phyloP scores from a whole-genome alignment of 2,113 vertebrate genomes.

The Hepsetus odoe region DNA sequence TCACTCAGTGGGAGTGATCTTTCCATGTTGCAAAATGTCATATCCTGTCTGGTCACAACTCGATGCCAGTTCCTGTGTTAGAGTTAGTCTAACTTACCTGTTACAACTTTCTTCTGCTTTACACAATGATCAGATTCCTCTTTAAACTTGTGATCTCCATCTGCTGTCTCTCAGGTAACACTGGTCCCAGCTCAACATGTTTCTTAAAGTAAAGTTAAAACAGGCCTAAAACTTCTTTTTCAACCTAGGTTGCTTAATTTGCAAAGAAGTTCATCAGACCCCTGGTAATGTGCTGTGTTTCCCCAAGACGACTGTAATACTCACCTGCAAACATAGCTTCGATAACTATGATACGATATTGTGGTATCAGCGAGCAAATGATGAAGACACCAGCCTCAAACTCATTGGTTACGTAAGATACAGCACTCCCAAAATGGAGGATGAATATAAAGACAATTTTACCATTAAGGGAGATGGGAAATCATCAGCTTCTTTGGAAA shows the following conservation, averaged over 20 bases:
- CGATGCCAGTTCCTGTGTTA: neutral
- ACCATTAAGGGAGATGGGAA: slow-evolving; percentile 59
- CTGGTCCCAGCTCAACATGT: too few relatives aligned
- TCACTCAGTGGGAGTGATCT: too few relatives aligned
- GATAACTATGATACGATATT: slow-evolving; percentile 8
- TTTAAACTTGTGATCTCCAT: slow-evolving; percentile 13
- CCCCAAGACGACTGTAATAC: neutral
- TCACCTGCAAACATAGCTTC: slow-evolving; percentile 45
- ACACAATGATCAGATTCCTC: neutral
- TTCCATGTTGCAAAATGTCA: too few relatives aligned
- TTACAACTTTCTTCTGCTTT: too few relatives aligned
- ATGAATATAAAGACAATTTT: slow-evolving; percentile 32
- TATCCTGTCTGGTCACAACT: too few relatives aligned
- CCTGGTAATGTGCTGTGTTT: slow-evolving; percentile 31
- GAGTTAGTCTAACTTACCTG: too few relatives aligned
- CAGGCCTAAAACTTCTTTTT: neutral
- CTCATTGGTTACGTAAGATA: slow-evolving; percentile 40
- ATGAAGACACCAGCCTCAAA: slow-evolving; percentile 27
- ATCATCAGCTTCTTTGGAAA: slow-evolving; percentile 48
- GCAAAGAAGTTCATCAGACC: slow-evolving; percentile 33
- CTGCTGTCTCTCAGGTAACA: slow-evolving; percentile 33
- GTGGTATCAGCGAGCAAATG: slow-evolving; percentile 44
- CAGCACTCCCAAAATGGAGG: slow-evolving; percentile 3
- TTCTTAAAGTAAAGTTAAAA: too few relatives aligned
- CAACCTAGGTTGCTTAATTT: neutral